Evolutionary conservation across 1,140 invertebrate genomes (phyloP).

Genomic region (Wasmannia auropunctata): DNA sequence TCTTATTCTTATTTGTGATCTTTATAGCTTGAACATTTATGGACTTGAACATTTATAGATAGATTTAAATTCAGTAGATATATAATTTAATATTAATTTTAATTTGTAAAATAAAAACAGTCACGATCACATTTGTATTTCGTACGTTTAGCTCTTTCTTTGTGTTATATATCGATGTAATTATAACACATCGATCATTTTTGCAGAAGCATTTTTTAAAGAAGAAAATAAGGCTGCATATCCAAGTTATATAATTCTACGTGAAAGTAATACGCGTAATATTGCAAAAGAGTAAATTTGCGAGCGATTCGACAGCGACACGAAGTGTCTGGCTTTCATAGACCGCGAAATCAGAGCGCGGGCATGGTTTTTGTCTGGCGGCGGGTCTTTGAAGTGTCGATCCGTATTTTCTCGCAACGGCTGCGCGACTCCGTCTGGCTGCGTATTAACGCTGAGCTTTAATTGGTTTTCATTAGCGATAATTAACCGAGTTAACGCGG

Average conservation of each 20-base stretch:
- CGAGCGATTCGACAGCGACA: background rate
- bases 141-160: background rate
- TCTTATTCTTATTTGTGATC: background rate
- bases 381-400: slow-evolving; percentile 12
- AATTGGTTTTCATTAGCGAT: slow-evolving; percentile 72
- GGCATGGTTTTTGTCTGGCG: slow-evolving; percentile 41
- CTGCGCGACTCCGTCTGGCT: background rate
- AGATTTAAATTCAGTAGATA: background rate
- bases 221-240: background rate
- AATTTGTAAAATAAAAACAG: background rate
- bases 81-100: background rate
- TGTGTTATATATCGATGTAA: background rate
- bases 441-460: slow-evolving; percentile 57
- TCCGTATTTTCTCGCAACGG: slow-evolving; percentile 41
- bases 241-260: background rate
- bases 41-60: background rate
- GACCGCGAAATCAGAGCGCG: slow-evolving; percentile 21
- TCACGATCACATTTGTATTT: background rate
- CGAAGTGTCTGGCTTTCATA: slow-evolving; percentile 35
- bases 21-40: background rate
- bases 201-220: background rate
- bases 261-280: background rate
- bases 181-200: background rate
- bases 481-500: slow-evolving; percentile 64
- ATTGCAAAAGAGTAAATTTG: background rate